Base-by-base conservation (phyloP, 2,888 invertebrate species). In the Callosobruchus maculatus region DNA sequence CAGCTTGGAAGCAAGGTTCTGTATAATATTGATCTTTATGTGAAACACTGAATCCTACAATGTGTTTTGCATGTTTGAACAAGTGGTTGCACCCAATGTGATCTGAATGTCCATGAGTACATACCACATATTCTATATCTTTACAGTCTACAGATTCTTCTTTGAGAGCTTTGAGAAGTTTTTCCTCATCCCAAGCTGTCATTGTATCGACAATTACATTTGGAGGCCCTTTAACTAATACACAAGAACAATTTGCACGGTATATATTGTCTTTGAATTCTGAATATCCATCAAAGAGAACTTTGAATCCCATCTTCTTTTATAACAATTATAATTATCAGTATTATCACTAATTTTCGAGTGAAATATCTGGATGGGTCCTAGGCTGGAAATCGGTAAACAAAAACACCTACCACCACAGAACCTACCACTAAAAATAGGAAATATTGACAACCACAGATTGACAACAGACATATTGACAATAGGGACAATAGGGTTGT, bases 61-160 rank as follows among this genome's bases (percentile, higher is more conserved):
- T 97, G 49, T 83, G 83, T 79, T 91, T 91, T 2, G 97, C 96
- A 74, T 93, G 91, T 26, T 91, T 86, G 85, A 98, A 98, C 67
- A 98, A 89, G 87, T 97, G 96, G 84, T 98, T 95, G 85, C 97
- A 97, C 70, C 98, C 98, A 77, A 93, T 92, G 83, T 98, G 98
- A 87, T 98, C 98, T 0, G 96, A 94, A 87, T 98, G 98, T 0
- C 97, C 96, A 87, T 98, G 98, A 7, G 97, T 95, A 79, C 95
- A 95, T 68, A 98, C 88, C 0, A 96, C 94, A 84, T 90, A 93
- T 80, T 93, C 85, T 22, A 96, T 92, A 79, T 94, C 89, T 5
- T 90, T 88, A 2, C 91, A 90, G 18, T 81, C 82, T 4, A 94
- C 66, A 2, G 89, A 86, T 72, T 92, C 84, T n/a, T 85, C 83